Evolutionary conservation across 2,797 vertebrate species (phyloP).

Genomic region (Cirrhinus molitorella): DNA sequence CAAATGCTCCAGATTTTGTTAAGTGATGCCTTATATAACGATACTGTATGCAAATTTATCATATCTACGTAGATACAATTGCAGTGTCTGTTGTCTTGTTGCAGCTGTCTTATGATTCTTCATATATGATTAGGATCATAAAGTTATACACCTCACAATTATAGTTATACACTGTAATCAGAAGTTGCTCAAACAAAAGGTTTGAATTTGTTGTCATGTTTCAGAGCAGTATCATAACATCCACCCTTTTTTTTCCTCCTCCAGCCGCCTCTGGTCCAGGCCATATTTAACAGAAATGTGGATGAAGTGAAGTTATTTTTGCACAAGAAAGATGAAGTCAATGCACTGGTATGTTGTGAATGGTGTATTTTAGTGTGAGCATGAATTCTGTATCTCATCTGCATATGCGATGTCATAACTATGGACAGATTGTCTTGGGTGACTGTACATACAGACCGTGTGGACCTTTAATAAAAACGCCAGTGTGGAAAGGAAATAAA

Average conservation of each 20-base stretch:
- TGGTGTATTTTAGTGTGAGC: neutral
- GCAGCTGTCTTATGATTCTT: neutral
- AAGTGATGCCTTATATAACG: neutral
- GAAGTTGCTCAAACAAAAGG: neutral
- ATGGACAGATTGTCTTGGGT: neutral
- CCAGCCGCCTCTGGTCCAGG: slow-evolving; percentile 99
- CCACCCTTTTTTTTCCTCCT: slow-evolving; percentile 48
- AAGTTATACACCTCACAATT: neutral
- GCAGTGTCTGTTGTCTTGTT: neutral
- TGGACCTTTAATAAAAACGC: neutral
- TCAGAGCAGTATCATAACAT: neutral
- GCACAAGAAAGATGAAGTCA: slow-evolving; percentile 99
- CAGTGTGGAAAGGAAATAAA: neutral
- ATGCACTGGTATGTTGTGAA: slow-evolving; percentile 86
- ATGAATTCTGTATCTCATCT: slow-evolving; percentile 10
- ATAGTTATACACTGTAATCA: neutral
- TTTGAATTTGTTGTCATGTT: neutral
- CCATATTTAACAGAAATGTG: slow-evolving; percentile 97
- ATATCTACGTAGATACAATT: neutral
- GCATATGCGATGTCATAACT: neutral
- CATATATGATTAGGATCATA: neutral
- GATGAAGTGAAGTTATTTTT: slow-evolving; percentile 96
- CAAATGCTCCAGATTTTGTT: neutral
- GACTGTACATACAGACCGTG: neutral
- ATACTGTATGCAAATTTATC: neutral